Evolutionary conservation across 2,113 vertebrate genomes (phyloP).

Genomic region (Calidris pugnax): DNA sequence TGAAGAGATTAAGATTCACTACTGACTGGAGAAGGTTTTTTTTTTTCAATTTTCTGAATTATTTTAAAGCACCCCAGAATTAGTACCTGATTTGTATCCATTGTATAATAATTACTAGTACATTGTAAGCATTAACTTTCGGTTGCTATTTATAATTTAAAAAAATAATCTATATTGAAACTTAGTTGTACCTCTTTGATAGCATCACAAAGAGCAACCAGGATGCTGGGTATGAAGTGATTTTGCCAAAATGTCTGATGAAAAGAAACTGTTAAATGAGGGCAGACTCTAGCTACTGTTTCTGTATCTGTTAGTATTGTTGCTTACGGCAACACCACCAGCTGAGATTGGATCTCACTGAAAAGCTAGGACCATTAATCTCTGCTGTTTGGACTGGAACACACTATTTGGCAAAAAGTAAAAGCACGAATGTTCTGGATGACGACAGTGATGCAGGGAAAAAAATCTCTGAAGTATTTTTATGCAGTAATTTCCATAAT

Average conservation of each 20-base stretch:
- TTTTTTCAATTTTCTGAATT: neutral
- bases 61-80: neutral
- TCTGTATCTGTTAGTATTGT: neutral
- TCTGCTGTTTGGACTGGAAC: neutral
- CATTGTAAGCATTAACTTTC: neutral
- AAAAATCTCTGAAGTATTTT: neutral
- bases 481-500: neutral
- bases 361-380: neutral
- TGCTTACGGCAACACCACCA: neutral
- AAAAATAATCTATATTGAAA: neutral
- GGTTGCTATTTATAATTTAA: neutral
- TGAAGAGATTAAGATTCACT: neutral
- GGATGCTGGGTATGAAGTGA: neutral
- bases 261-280: neutral
- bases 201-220: neutral
- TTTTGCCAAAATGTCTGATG: neutral
- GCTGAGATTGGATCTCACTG: neutral
- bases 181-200: neutral
- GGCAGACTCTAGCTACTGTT: neutral
- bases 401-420: neutral
- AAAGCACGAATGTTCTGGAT: neutral
- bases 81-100: neutral
- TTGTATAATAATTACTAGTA: neutral
- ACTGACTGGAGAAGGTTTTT: neutral
- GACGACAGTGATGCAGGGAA: neutral